Conservation (phyloP, 2,888 invertebrate genomes). For the Nasonia oneida region DNA sequence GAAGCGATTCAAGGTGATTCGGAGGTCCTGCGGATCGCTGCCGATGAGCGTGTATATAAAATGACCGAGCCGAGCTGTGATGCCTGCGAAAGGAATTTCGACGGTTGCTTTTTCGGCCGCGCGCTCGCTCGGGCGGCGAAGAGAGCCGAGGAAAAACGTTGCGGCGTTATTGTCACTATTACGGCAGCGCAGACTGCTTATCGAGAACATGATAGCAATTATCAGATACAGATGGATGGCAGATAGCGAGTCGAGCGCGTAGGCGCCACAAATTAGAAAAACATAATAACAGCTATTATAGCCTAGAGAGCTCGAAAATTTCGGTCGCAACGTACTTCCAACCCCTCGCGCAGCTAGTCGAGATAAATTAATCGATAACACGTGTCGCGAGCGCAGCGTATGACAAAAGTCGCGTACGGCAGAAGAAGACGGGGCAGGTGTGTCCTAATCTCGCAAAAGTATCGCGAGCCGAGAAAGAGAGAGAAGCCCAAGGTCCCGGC, state of each 20-base stretch:
- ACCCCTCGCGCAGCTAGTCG: not conserved
- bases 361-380: slow-evolving; percentile 15
- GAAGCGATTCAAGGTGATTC: slow-evolving; percentile 57
- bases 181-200: not conserved
- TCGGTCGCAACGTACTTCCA: not conserved
- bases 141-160: not conserved
- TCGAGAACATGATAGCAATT: not conserved
- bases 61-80: not conserved
- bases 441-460: slow-evolving; percentile 35
- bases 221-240: not conserved
- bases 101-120: not conserved
- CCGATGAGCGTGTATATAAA: not conserved
- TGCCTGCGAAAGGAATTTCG: not conserved
- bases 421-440: slow-evolving; percentile 15
- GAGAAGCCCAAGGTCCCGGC: not conserved
- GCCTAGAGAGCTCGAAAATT: not conserved
- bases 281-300: not conserved
- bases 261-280: not conserved
- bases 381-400: not conserved
- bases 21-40: slow-evolving; percentile 16
- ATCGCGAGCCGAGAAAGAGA: not conserved
- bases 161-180: not conserved
- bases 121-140: not conserved
- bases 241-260: not conserved
- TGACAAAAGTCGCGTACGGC: not conserved